Evolutionary conservation across 2,113 vertebrate genomes (phyloP).

Genomic region (Collichthys lucidus): DNA sequence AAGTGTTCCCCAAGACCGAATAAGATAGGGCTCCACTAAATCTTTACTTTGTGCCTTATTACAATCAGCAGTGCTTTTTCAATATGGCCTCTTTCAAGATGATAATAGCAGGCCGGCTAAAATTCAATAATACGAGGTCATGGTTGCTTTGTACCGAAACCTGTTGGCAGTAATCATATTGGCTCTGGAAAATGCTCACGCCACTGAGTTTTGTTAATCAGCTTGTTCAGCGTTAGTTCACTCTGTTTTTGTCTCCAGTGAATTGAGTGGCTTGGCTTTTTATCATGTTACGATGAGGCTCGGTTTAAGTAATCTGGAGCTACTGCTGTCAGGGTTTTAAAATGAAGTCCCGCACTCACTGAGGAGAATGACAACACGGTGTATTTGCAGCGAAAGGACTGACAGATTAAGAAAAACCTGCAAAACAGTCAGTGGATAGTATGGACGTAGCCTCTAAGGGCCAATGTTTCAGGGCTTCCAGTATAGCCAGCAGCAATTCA

Average conservation of each 20-base stretch:
- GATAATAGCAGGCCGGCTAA: slow-evolving; percentile 36
- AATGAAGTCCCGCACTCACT: neutral
- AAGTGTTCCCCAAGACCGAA: slow-evolving; percentile 18
- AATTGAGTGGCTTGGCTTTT: slow-evolving; percentile 11
- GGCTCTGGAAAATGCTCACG: neutral
- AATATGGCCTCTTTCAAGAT: slow-evolving; percentile 36
- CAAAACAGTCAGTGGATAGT: neutral
- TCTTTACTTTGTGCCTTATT: slow-evolving; percentile 54
- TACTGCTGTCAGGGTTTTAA: neutral
- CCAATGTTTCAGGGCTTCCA: too few species aligned
- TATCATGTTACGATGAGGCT: neutral
- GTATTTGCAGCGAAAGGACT: too few species aligned
- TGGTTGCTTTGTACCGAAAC: slow-evolving; percentile 11
- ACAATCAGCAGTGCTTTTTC: slow-evolving; percentile 36
- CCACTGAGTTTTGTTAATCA: slow-evolving; percentile 23
- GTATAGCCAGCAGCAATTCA: too few species aligned
- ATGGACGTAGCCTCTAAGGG: neutral
- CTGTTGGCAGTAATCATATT: slow-evolving; percentile 42
- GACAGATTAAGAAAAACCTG: neutral
- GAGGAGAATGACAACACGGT: slow-evolving; percentile 11
- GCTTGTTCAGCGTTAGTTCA: slow-evolving; percentile 11
- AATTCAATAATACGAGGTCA: slow-evolving; percentile 48
- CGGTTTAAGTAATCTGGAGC: neutral
- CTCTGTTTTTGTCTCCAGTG: neutral
- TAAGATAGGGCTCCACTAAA: slow-evolving; percentile 26